Evolutionary conservation across 2,797 vertebrate species (phyloP), one percentile per base, ranked within the genome.

Genomic region (Psittacula derbiana): DNA sequence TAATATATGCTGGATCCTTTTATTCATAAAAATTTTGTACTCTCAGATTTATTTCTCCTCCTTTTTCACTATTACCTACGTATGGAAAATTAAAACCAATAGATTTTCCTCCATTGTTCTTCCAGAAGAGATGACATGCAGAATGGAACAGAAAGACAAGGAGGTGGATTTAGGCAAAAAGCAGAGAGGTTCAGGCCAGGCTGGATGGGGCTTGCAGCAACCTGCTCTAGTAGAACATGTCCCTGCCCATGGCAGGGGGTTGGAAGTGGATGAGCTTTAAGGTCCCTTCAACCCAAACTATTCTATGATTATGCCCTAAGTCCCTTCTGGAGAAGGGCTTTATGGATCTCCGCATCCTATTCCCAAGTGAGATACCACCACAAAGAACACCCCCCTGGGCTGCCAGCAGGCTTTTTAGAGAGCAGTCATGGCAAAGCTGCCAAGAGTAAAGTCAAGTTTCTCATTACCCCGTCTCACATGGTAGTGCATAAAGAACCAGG

Each of bases 391-490:
- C 0, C 4, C 43, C 79, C 8, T 2, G 12, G 12, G 43, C 80
- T 86, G 75, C 72, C 94, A 61, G 71, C 5, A 8, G 1, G 58
- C 71, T 79, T 75, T 87, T 15, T 18, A 10, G 55, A 79, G 67
- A 58, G 67, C 40, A 28, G n/a, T 41, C 40, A 27, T 0, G 1
- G 82, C 55, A 79, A 91, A 75, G 4, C 12, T 2, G 6, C 80
- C 90, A 86, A 83, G 49, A 79, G 62, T 30, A 75, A 93, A 58
- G 16, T 44, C 64, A 31, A 58, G 80, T 36, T 80, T 47, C 73
- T 12, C 13, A 46, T 86, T 20, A 19, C 11, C 62, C 86, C 24
- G 41, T 23, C 85, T 65, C 90, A 58, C 46, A 5, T 1, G 62
- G 69, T 0, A 36, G 60, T 19, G 40, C 80, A 16, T 8, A 36